Conservation (phyloP, 2,888 invertebrate species). For the Anthophora plumipes region DNA sequence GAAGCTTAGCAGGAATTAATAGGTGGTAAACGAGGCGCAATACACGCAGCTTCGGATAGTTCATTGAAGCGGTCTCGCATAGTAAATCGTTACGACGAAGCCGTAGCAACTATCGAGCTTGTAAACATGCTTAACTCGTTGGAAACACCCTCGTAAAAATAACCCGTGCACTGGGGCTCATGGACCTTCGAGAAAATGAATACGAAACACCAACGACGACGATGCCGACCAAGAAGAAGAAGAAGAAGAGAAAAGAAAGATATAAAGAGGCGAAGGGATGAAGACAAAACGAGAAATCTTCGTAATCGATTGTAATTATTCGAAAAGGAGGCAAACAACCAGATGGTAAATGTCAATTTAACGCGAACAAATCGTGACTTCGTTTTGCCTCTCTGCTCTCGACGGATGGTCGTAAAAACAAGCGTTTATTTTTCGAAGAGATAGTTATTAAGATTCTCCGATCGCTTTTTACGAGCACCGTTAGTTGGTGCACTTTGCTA, state of each 20-base stretch:
- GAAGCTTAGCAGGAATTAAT: constrained; percentile 5
- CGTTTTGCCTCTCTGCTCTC: not conserved
- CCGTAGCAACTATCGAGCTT: constrained; percentile 11
- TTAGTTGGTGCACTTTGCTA: not conserved
- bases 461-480: not conserved
- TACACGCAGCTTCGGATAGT: constrained; percentile 1
- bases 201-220: not conserved
- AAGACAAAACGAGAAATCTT: not conserved
- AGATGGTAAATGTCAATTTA: not conserved
- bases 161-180: not conserved
- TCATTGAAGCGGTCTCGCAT: constrained; percentile 15
- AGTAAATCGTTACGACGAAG: constrained; percentile 19
- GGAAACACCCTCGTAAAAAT: constrained; percentile 15
- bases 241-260: not conserved
- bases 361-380: constrained; percentile 1
- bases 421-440: constrained; percentile 11
- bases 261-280: no score
- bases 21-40: not conserved
- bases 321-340: not conserved
- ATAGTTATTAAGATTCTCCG: constrained; percentile 25
- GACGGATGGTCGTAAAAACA: constrained; percentile 16
- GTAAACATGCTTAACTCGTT: constrained; percentile 24
- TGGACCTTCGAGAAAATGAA: not conserved
- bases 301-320: constrained; percentile 6
- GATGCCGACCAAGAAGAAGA: not conserved